A percentile compares a stretch with the other conserved stretches of the same genome.
Conservation (phyloP, 2,113 vertebrate species). For the Seriola quinqueradiata region DNA sequence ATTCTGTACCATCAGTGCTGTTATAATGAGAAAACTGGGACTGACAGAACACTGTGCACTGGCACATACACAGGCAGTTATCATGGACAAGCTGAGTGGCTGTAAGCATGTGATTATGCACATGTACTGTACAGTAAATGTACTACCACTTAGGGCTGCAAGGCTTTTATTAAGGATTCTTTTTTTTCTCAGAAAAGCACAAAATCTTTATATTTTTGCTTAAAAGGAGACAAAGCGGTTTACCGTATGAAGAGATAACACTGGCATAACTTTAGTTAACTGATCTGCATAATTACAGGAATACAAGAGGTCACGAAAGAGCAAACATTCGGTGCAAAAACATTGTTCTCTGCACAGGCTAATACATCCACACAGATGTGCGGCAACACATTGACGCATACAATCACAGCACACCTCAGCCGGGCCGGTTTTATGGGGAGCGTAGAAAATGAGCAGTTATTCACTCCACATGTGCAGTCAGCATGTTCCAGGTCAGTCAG, state of each 20-base stretch:
- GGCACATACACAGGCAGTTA: neutral
- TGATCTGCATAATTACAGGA: neutral
- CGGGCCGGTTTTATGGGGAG: conserved; percentile 8
- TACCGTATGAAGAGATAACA: neutral
- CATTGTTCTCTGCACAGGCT: neutral
- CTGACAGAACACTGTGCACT: conserved; percentile 12
- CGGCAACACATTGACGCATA: conserved; percentile 1
- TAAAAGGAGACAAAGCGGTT: neutral
- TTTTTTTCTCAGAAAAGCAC: neutral
- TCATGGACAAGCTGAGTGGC: neutral
- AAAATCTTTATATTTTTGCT: neutral
- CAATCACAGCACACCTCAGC: conserved; percentile 31
- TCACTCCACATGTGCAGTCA: conserved; percentile 38
- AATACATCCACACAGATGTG: conserved; percentile 5
- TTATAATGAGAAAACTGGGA: conserved; percentile 21
- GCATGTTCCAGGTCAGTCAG: conserved; percentile 18
- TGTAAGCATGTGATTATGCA: neutral
- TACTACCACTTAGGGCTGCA: neutral
- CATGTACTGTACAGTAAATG: neutral
- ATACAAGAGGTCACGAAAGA: neutral
- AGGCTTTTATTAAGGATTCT: neutral
- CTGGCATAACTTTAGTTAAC: neutral
- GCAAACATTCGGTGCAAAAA: neutral
- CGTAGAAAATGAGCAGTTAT: conserved; percentile 47
- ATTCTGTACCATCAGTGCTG: conserved; percentile 9